These are phyloP conservation scores for Embidobia sp. DNA, from an alignment of 2,888 invertebrate species.

Conservation along the genomic window DNA sequence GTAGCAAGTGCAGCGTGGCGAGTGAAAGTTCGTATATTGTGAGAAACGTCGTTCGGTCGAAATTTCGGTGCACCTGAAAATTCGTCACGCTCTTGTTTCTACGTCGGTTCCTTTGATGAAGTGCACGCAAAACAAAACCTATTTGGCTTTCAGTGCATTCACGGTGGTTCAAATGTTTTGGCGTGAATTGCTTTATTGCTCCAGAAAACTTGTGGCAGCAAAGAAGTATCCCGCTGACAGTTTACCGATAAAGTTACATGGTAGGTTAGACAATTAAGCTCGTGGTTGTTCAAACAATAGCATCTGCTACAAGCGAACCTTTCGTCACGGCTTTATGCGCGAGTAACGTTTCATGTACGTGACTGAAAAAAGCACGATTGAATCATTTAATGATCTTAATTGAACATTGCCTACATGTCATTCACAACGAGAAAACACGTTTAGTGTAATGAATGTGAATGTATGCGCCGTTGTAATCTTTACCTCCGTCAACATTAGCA, in stretches of 20 bases:
- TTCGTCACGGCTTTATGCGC: slow-evolving; percentile 2
- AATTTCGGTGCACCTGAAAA: slow-evolving; percentile 48
- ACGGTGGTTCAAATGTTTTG: slow-evolving; percentile 53
- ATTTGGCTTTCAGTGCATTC: slow-evolving; percentile 38
- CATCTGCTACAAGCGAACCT: neutral
- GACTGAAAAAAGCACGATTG: slow-evolving; percentile 12
- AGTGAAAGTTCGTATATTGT: slow-evolving; percentile 36
- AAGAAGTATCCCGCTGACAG: slow-evolving; percentile 46
- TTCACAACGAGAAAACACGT: slow-evolving; percentile 38
- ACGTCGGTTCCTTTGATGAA: slow-evolving; percentile 39
- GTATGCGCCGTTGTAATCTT: slow-evolving; percentile 44
- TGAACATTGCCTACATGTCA: slow-evolving; percentile 43
- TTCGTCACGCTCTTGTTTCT: slow-evolving; percentile 56
- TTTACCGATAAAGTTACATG: slow-evolving; percentile 39
- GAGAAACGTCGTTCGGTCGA: slow-evolving; percentile 19
- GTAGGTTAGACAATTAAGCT: slow-evolving; percentile 36
- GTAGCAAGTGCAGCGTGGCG: slow-evolving; percentile 27
- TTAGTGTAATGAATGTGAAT: slow-evolving; percentile 47
- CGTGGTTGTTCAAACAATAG: slow-evolving; percentile 7
- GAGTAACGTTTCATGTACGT: neutral
- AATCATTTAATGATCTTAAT: slow-evolving; percentile 33
- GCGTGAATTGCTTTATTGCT: slow-evolving; percentile 48
- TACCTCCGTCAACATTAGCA: slow-evolving; percentile 28
- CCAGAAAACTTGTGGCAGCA: slow-evolving; percentile 22
- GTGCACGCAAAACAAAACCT: slow-evolving; percentile 15